phyloP scores from a whole-genome alignment of 1,140 invertebrate genomes.

The Heliconius eleuchia region DNA sequence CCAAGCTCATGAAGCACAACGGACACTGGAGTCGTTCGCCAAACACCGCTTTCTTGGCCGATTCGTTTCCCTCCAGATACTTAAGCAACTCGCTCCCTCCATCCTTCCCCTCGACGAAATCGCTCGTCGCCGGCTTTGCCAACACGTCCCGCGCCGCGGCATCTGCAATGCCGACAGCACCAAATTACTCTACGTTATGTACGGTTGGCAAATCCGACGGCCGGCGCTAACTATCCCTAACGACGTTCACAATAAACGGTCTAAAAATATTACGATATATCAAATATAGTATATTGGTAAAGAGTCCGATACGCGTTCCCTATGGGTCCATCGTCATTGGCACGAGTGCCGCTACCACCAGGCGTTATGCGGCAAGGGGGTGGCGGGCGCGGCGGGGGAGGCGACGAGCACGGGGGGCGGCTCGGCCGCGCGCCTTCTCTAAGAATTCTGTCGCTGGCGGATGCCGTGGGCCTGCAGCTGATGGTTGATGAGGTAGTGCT shows the following conservation, averaged over 20 bases:
- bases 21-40: slow-evolving; percentile 83
- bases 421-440: slow-evolving; percentile 84
- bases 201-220: slow-evolving; percentile 66
- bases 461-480: slow-evolving; percentile 88
- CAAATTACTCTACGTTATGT: slow-evolving; percentile 60
- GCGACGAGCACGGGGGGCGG: slow-evolving; percentile 82
- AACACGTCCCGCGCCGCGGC: slow-evolving; percentile 69
- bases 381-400: slow-evolving; percentile 75
- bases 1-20: slow-evolving; percentile 84
- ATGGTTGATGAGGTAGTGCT: slow-evolving; percentile 89
- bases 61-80: slow-evolving; percentile 49
- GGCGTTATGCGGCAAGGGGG: slow-evolving; percentile 51
- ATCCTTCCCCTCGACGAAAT: slow-evolving; percentile 47
- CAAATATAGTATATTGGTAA: slow-evolving; percentile 51
- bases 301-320: slow-evolving; percentile 37
- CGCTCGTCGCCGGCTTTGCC: slow-evolving; percentile 68
- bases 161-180: slow-evolving; percentile 79
- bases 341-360: slow-evolving; percentile 49
- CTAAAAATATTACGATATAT: slow-evolving; percentile 67
- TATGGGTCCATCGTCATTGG: slow-evolving; percentile 20
- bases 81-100: slow-evolving; percentile 51
- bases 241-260: slow-evolving; percentile 54
- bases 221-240: slow-evolving; percentile 38
- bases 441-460: slow-evolving; percentile 82
- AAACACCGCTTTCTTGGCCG: slow-evolving; percentile 35